Base-by-base conservation (phyloP, 2,888 invertebrate genomes). In the Odontothrips loti region DNA sequence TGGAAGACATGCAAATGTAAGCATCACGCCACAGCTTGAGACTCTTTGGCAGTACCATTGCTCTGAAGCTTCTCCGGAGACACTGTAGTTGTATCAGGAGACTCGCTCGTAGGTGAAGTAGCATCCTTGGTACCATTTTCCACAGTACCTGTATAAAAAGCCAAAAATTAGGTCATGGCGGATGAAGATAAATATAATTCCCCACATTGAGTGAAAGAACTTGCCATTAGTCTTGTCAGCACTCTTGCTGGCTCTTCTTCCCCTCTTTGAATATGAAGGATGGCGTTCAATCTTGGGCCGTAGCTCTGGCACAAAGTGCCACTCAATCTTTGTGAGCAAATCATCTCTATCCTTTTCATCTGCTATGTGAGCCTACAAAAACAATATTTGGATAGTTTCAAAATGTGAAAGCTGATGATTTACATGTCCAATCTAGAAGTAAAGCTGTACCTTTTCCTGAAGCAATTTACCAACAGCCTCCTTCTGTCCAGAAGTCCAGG, bases 11-110 rank as follows among this genome's bases (percentile, higher is more conserved):
- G 23, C 27, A 27, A 9, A 27, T 23, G 3, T 27, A 75, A 11
- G n/a, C 27, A 75, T n/a, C 68, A 75, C n/a, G 68, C 68, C 23
- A 23, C 68, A 75, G 68, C 27, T 75, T 75, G 68, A 11, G 68
- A 75, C 27, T 75, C 68, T 75, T 75, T 75, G 10, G 58, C 34
- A 43, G 58, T 58, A 2, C 17, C 68, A 27, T 75, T 75, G 9
- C 12, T 75, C 12, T 12, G 23, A 27, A 27, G 12, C 68, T 75
- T 75, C 27, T 75, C 68, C 11, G 68, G 68, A 75, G 68, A 27
- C 12, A 75, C 27, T 1, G 23, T 12, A 75, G 68, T 75, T 1
- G 27, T 27, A 27, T 75, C 68, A 27, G 68, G 68, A 75, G 68
- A 75, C 68, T 23, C 23, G 4, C 34, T 43, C 34, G 68, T 75